Evolutionary conservation across 2,113 vertebrate genomes (phyloP).

Genomic region (Typhlomys cinereus): DNA sequence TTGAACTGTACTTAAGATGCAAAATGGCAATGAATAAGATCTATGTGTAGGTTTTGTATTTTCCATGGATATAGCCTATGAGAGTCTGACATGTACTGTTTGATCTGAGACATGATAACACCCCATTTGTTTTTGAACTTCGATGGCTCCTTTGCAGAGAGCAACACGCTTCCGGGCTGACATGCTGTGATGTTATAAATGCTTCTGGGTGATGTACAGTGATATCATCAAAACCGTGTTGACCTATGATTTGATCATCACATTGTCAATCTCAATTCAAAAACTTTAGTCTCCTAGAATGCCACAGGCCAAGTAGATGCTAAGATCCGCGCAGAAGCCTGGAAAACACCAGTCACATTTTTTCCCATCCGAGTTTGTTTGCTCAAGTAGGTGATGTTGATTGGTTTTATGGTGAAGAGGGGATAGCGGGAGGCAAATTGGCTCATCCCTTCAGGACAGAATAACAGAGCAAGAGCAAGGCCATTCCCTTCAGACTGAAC

Average conservation of each 20-base stretch:
- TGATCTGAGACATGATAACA: conserved; percentile 19
- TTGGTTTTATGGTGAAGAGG: conserved; percentile 49
- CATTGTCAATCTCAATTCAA: conserved; percentile 58
- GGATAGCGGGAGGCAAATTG: conserved; percentile 37
- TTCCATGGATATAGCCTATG: not conserved
- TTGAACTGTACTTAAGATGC: not conserved
- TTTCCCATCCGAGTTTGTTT: conserved; percentile 55
- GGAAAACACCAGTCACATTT: conserved; percentile 54
- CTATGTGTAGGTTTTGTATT: not conserved
- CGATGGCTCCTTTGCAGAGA: conserved; percentile 6
- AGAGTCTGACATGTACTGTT: not conserved
- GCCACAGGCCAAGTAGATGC: conserved; percentile 48
- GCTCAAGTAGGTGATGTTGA: conserved; percentile 56
- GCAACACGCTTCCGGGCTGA: not conserved
- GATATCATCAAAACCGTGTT: conserved; percentile 45
- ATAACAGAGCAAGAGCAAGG: not conserved
- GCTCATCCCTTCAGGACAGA: conserved; percentile 40
- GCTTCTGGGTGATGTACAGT: too few species aligned
- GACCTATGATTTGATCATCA: conserved; percentile 58
- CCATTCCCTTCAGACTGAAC: not conserved
- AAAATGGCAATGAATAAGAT: not conserved
- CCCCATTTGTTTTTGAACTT: not conserved
- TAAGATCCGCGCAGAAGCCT: conserved; percentile 49
- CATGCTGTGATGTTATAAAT: too few species aligned
- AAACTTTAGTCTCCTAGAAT: conserved; percentile 55